These are phyloP conservation scores for Ramphastos sulfuratus DNA, from an alignment of 2,113 vertebrate genomes.

Conservation along the genomic window DNA sequence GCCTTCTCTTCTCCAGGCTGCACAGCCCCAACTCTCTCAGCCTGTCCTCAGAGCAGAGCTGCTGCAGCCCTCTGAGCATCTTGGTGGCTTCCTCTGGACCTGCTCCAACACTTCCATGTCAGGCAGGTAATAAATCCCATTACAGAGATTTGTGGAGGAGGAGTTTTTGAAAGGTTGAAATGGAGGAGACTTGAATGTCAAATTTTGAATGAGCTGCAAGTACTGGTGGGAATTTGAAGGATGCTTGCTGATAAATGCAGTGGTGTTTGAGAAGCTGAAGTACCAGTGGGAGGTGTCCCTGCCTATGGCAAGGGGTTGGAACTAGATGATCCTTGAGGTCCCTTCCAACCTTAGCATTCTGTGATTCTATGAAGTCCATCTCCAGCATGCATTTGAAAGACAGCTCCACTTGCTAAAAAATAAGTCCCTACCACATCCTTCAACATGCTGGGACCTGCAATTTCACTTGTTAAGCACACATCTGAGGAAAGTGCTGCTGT, in stretches of 20 bases:
- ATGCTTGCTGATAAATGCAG: conserved; percentile 1
- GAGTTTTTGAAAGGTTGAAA: neutral
- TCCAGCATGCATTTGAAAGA: neutral
- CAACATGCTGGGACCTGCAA: neutral
- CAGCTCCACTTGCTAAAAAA: neutral
- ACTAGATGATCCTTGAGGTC: too few relatives aligned
- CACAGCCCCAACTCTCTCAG: too few relatives aligned
- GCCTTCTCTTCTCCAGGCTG: too few relatives aligned
- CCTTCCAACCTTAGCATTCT: too few relatives aligned
- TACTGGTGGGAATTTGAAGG: neutral
- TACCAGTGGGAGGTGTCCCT: neutral
- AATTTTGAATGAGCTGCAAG: neutral
- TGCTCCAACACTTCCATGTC: too few relatives aligned
- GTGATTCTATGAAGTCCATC: neutral
- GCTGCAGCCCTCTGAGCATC: too few relatives aligned
- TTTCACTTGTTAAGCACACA: neutral
- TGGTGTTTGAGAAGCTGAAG: conserved; percentile 16
- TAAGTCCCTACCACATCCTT: neutral
- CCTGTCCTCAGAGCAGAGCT: too few relatives aligned
- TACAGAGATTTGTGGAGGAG: neutral
- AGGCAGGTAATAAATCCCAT: neutral
- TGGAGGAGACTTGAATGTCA: conserved; percentile 1
- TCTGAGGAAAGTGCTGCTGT: conserved; percentile 16
- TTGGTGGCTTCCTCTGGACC: too few relatives aligned
- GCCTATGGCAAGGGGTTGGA: too few relatives aligned